Percentiles rank a stretch among this genome's conserved stretches.
These are phyloP conservation scores for Chaenocephalus aceratus DNA, from an alignment of 2,113 vertebrate species.

Conservation along the genomic window DNA sequence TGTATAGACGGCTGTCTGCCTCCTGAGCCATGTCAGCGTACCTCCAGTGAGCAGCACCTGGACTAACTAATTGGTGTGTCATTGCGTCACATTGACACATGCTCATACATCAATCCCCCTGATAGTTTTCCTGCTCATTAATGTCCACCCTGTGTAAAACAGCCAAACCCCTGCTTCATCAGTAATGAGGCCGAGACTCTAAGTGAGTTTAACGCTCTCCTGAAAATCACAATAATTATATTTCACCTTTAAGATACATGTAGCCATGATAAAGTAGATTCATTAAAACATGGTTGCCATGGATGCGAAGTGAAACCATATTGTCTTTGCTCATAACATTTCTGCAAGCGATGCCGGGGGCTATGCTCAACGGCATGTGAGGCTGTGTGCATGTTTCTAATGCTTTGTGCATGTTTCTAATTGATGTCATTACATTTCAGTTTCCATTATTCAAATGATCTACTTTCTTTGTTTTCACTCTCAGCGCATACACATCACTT, in stretches of 20 bases:
- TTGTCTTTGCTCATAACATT: constrained; percentile 12
- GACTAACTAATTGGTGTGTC: neutral
- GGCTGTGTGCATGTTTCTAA: neutral
- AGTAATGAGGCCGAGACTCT: constrained; percentile 25
- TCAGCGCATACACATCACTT: too few relatives aligned
- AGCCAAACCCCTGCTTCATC: neutral
- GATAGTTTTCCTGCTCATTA: constrained; percentile 21
- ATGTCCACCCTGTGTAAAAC: constrained; percentile 1
- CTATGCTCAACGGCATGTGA: neutral
- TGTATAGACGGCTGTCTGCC: too few relatives aligned
- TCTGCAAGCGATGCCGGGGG: neutral
- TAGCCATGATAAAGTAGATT: neutral
- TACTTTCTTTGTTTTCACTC: too few relatives aligned
- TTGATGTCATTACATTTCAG: neutral
- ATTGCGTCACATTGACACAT: neutral
- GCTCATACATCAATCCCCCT: neutral
- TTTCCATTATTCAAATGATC: too few relatives aligned
- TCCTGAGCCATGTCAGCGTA: neutral
- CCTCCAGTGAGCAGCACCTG: neutral
- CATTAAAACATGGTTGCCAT: neutral
- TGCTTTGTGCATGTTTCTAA: neutral
- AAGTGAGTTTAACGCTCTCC: neutral
- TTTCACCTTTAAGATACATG: neutral
- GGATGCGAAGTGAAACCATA: neutral
- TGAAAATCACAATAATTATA: neutral